Evolutionary conservation across 2,888 invertebrate genomes (phyloP), one percentile per base, ranked within the genome.

Genomic region (Plagodis dolabraria): DNA sequence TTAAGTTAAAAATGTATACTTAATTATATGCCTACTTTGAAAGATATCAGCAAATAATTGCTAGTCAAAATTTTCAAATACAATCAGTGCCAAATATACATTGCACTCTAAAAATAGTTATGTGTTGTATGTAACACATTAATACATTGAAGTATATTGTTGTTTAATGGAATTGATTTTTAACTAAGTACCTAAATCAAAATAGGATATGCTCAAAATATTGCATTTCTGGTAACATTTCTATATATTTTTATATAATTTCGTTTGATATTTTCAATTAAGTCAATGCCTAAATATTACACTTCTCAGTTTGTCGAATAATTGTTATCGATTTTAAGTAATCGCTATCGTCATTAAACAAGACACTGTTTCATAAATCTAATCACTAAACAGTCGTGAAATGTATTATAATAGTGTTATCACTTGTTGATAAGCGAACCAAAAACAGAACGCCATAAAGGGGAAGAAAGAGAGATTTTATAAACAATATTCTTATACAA

Each of bases 31-130:
- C 50, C 8, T 50, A 45, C 34, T 49, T 65, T 52, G 71, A 72
- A 70, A 69, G 5, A 40, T 40, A 9, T 72, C 63, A 71, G 61
- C 68, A 68, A 66, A 65, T 76, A 73, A 73, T 72, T 72, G 77
- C 86, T 90, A 88, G 89, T 89, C 88, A 84, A 74, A 72, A 71
- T 70, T 76, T 73, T 78, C 72, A 70, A 70, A 75, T 73, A 69
- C 67, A 70, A 77, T 68, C 69, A 85, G 90, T 91, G 90, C 90
- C 90, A 89, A 90, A 68, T 72, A 51, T 59, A 90, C 86, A 75
- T 68, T 60, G 87, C 87, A 86, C 86, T 86, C 64, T 83, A 84
- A 85, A 83, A 45, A 33, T 48, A 22, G 33, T 33, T 8, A 7
- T 34, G 7, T 11, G 11, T 33, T 52, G 22, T 22, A 2, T 52